A percentile compares a stretch with the other conserved stretches of the same genome.
These are phyloP conservation scores for Rhyacophila evoluta DNA, from an alignment of 2,888 invertebrate genomes.

Conservation along the genomic window DNA sequence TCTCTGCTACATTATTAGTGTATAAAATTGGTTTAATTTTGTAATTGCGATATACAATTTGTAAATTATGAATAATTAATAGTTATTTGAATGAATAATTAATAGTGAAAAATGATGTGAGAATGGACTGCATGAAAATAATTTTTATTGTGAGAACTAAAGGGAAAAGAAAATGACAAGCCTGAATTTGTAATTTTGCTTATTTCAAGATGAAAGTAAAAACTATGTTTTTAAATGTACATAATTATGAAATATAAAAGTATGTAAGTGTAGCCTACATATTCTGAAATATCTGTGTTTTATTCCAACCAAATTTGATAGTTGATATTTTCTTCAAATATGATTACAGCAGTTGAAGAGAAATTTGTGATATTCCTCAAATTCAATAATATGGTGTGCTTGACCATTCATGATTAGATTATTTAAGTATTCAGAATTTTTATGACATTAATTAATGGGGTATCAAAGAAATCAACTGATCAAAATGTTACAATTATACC, in stretches of 20 bases:
- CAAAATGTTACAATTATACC: too few relatives aligned
- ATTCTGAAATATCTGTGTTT: constrained; percentile 51
- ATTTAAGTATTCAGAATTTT: too few relatives aligned
- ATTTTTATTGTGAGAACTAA: constrained; percentile 27
- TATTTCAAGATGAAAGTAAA: constrained; percentile 43
- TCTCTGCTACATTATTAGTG: constrained; percentile 6
- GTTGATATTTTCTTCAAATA: too few relatives aligned
- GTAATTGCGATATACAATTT: constrained; percentile 5
- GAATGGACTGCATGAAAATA: background rate
- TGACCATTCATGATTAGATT: too few relatives aligned
- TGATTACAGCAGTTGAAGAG: too few relatives aligned
- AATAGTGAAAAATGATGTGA: background rate
- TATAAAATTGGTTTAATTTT: constrained; percentile 24
- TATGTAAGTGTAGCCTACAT: constrained; percentile 54
- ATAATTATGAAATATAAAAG: constrained; percentile 52
- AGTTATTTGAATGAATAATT: background rate
- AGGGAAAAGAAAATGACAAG: constrained; percentile 35
- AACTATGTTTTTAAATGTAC: constrained; percentile 51
- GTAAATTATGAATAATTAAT: background rate
- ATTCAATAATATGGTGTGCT: too few relatives aligned
- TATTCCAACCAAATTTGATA: constrained; percentile 38
- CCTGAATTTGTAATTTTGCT: constrained; percentile 46
- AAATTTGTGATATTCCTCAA: too few relatives aligned
- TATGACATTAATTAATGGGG: too few relatives aligned
- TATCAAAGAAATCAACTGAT: too few relatives aligned